Evolutionary conservation across 2,888 invertebrate genomes (phyloP).

Genomic region (Hirudinaria manillensis): DNA sequence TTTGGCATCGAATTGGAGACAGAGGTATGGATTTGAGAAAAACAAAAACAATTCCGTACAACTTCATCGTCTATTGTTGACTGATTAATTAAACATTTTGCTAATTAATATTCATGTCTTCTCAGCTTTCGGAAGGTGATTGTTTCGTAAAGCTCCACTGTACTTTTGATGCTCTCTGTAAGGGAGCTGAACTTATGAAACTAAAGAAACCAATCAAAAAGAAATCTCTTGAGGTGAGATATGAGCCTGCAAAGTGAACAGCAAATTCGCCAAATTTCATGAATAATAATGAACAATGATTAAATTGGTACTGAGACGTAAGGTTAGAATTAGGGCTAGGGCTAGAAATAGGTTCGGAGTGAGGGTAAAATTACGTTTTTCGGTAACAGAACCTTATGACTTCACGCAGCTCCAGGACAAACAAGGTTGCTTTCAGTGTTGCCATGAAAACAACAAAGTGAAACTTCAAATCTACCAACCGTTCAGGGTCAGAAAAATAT

Average conservation of each 20-base stretch:
- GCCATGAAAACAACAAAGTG: not conserved
- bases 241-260: not conserved
- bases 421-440: not conserved
- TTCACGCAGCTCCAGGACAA: not conserved
- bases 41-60: not conserved
- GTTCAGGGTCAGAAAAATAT: not conserved
- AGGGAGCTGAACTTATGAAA: constrained; percentile 20
- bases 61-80: not conserved
- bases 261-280: not conserved
- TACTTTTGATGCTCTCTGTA: constrained; percentile 20
- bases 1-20: constrained; percentile 45
- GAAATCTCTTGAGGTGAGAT: constrained; percentile 2
- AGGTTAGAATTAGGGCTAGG: too few relatives aligned
- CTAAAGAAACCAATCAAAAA: constrained; percentile 21
- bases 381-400: not conserved
- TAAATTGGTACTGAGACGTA: too few relatives aligned
- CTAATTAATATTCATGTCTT: not conserved
- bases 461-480: constrained; percentile 6
- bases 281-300: too few relatives aligned
- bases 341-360: too few relatives aligned
- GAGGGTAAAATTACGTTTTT: too few relatives aligned
- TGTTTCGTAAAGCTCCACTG: constrained; percentile 20
- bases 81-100: not conserved
- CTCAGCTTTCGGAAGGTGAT: not conserved
- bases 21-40: not conserved